Evolutionary conservation across 2,113 vertebrate genomes (phyloP).

Genomic region (Ammodytes dubius): DNA sequence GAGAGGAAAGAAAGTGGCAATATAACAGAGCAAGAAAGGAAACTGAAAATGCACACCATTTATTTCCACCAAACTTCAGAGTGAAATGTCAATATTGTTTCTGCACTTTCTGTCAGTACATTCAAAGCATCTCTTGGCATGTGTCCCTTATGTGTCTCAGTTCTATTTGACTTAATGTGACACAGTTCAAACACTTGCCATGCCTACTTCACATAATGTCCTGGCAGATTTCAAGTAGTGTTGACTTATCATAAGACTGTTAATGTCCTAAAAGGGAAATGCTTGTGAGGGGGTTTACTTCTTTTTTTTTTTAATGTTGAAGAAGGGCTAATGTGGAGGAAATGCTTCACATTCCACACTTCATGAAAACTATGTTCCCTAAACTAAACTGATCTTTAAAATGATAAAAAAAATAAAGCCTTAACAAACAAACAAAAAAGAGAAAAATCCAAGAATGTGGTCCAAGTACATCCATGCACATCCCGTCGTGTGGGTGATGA

Average conservation of each 20-base stretch:
- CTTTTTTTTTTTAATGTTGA: too few species aligned
- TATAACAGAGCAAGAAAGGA: background rate
- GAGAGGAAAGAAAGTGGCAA: background rate
- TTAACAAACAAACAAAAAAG: constrained; percentile 5
- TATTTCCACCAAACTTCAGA: background rate
- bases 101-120: background rate
- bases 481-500: background rate
- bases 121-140: background rate
- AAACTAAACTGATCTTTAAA: constrained; percentile 29
- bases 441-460: constrained; percentile 18
- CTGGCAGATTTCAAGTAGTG: background rate
- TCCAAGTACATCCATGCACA: background rate
- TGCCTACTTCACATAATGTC: background rate
- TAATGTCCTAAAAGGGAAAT: constrained; percentile 3
- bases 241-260: background rate
- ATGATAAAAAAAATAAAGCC: constrained; percentile 21
- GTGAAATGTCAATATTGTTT: background rate
- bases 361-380: constrained; percentile 5
- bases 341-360: constrained; percentile 45
- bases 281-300: background rate
- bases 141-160: background rate
- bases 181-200: background rate
- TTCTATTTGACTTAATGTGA: background rate
- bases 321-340: constrained; percentile 5
- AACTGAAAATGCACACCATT: background rate